Conservation (phyloP, 2,888 invertebrate species). For the Monochamus alternatus region DNA sequence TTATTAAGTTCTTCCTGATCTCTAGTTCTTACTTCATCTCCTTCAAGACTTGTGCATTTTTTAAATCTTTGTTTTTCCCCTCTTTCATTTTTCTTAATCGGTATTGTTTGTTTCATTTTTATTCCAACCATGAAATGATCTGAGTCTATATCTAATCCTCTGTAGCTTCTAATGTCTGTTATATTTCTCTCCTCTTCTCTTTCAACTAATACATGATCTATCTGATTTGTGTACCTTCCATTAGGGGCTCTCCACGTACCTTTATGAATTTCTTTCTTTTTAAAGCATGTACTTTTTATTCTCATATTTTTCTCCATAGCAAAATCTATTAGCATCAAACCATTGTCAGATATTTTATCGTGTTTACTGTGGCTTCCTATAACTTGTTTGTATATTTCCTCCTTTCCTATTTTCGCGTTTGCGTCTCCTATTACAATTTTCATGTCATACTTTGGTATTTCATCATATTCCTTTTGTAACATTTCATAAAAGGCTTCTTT, state of each 20-base stretch:
- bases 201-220: slow-evolving; percentile 13
- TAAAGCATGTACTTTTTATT: neutral
- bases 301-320: slow-evolving; percentile 10
- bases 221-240: slow-evolving; percentile 8
- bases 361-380: slow-evolving; percentile 17
- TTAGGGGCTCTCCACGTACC: slow-evolving; percentile 7
- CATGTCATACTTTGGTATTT: neutral
- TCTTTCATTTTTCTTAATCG: no score
- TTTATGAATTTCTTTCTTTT: slow-evolving; percentile 4
- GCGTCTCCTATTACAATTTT: neutral
- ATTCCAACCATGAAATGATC: slow-evolving; percentile 9
- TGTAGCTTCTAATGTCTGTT: slow-evolving; percentile 8
- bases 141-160: neutral
- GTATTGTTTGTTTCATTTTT: neutral
- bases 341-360: slow-evolving; percentile 3
- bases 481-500: no score
- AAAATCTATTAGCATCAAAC: neutral
- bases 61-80: no score
- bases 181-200: slow-evolving; percentile 7
- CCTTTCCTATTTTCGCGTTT: neutral
- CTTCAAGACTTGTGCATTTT: no score
- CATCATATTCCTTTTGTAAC: neutral
- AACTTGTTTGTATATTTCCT: neutral
- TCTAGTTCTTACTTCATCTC: no score
- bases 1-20: no score